A percentile compares a stretch with the other conserved stretches of the same genome.
These are phyloP conservation scores for Amblyjoppa proteus DNA, from an alignment of 2,888 invertebrate species.

Conservation along the genomic window DNA sequence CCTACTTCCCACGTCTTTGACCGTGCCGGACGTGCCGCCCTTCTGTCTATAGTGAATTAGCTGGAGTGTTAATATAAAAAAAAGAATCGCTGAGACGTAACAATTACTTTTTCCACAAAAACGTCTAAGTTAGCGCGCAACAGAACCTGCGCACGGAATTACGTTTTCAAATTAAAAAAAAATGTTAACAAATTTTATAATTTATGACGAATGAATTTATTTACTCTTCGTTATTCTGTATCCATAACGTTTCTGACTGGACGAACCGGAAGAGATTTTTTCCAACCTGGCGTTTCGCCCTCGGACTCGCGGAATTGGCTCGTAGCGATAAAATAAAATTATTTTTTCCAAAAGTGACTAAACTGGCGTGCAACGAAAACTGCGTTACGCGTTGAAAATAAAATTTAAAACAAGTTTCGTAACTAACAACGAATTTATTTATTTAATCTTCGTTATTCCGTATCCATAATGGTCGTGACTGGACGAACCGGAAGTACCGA, in stretches of 20 bases:
- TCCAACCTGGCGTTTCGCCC: conserved; percentile 74
- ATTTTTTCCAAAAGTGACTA: no score
- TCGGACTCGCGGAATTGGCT: not conserved
- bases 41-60: conserved; percentile 31
- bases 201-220: not conserved
- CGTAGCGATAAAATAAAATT: no score
- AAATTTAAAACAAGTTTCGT: not conserved
- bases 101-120: not conserved
- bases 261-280: conserved; percentile 17
- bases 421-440: not conserved
- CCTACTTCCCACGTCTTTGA: conserved; percentile 64
- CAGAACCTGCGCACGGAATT: not conserved
- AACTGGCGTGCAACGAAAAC: no score
- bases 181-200: no score
- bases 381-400: not conserved
- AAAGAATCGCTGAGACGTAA: no score
- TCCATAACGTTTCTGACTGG: conserved; percentile 43
- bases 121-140: no score
- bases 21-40: conserved; percentile 18
- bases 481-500: conserved; percentile 3
- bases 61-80: not conserved
- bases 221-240: conserved; percentile 43
- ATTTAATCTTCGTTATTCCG: conserved; percentile 45
- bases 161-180: not conserved
- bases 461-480: conserved; percentile 45